Conservation (phyloP, 2,113 vertebrate genomes). For the Neotoma lepida region DNA sequence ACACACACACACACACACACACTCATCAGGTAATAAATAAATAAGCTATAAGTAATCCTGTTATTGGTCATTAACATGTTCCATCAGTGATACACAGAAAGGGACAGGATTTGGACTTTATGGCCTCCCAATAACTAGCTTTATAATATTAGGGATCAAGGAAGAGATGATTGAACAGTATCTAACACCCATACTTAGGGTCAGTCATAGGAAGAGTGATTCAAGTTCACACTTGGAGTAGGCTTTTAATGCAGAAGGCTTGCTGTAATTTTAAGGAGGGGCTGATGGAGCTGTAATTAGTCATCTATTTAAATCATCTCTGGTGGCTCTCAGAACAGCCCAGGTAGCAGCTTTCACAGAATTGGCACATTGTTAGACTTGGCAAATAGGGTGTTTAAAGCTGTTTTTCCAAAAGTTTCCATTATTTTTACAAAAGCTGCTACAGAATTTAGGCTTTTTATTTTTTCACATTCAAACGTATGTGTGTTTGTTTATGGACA, state of each 20-base stretch:
- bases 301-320: slow-evolving; percentile 67
- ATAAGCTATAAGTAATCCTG: background rate
- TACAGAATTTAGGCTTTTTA: slow-evolving; percentile 42
- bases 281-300: slow-evolving; percentile 49
- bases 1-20: background rate
- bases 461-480: slow-evolving; percentile 60
- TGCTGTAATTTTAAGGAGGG: background rate
- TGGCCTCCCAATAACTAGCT: background rate
- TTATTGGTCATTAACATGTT: background rate
- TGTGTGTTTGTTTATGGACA: slow-evolving; percentile 73
- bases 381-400: slow-evolving; percentile 71
- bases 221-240: background rate
- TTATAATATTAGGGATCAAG: background rate
- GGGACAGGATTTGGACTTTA: background rate
- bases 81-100: background rate
- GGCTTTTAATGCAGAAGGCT: background rate
- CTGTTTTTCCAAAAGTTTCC: slow-evolving; percentile 70
- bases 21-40: background rate
- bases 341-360: slow-evolving; percentile 72
- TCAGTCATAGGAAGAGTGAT: background rate
- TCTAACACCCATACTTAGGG: background rate
- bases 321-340: slow-evolving; percentile 66
- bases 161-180: background rate
- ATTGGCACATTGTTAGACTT: slow-evolving; percentile 62
- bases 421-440: slow-evolving; percentile 72